Evolutionary conservation across 2,888 invertebrate species (phyloP).

Genomic region (Leucoma salicis): DNA sequence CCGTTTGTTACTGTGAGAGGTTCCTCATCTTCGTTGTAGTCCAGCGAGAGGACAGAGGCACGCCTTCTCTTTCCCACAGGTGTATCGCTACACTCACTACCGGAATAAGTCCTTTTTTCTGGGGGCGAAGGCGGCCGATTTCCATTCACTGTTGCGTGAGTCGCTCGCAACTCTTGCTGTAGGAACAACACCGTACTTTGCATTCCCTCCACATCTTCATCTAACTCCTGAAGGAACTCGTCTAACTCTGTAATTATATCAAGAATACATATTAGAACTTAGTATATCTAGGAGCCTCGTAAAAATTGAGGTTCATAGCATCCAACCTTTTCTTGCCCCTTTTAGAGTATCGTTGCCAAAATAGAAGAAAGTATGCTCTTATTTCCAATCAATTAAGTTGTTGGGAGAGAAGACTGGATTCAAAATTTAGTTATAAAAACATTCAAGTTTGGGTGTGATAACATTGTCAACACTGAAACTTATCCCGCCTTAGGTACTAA

Average conservation of each 20-base stretch:
- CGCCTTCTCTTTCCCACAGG: constrained; percentile 86
- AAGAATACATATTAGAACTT: too few species aligned
- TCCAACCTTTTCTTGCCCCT: too few species aligned
- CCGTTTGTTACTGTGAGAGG: constrained; percentile 87
- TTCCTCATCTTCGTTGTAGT: constrained; percentile 89
- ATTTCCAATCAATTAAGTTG: too few species aligned
- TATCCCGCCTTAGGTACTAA: too few species aligned
- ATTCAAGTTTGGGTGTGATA: too few species aligned
- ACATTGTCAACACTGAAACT: too few species aligned
- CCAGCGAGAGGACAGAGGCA: constrained; percentile 87
- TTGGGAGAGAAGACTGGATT: too few species aligned
- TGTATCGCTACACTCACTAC: constrained; percentile 66
- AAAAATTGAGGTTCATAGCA: too few species aligned
- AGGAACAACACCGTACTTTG: constrained; percentile 97
- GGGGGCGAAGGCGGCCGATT: constrained; percentile 51
- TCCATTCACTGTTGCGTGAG: constrained; percentile 77
- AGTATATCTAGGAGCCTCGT: too few species aligned
- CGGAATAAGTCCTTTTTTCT: constrained; percentile 71
- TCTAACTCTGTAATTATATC: constrained; percentile 94
- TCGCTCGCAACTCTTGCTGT: constrained; percentile 94
- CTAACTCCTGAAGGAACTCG: constrained; percentile 96
- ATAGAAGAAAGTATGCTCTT: too few species aligned
- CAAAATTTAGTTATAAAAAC: too few species aligned
- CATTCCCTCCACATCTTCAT: constrained; percentile 99
- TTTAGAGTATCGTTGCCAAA: too few species aligned